These are phyloP conservation scores for Nycticryphes semicollaris DNA, from an alignment of 2,113 vertebrate genomes.

Conservation along the genomic window DNA sequence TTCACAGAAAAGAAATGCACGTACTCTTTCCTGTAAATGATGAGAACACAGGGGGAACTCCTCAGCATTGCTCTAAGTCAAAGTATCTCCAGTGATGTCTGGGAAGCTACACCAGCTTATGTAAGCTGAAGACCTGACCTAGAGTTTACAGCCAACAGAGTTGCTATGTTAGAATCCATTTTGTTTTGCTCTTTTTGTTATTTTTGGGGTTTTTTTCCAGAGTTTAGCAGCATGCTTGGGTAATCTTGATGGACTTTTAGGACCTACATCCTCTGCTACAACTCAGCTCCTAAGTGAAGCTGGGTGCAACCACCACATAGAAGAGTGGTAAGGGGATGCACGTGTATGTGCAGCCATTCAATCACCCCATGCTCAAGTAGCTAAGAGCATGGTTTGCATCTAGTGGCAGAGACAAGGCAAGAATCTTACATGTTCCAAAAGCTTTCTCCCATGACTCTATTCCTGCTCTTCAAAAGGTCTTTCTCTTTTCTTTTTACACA, in stretches of 20 bases:
- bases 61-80: background rate
- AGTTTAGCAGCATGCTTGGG: background rate
- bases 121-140: background rate
- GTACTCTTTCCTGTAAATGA: background rate
- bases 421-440: background rate
- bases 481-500: background rate
- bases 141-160: background rate
- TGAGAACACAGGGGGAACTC: background rate
- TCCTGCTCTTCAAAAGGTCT: background rate
- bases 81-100: background rate
- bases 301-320: fast-evolving
- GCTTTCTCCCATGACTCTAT: background rate
- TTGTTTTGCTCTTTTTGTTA: background rate
- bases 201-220: background rate
- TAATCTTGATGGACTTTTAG: background rate
- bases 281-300: background rate
- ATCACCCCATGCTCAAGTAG: background rate
- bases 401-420: background rate
- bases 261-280: background rate
- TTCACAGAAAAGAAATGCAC: background rate
- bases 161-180: background rate
- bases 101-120: background rate
- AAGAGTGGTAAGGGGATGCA: background rate
- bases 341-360: fast-evolving
- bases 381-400: background rate